Conservation (phyloP, 2,797 vertebrate species). For the Allochrocebus solatus region DNA sequence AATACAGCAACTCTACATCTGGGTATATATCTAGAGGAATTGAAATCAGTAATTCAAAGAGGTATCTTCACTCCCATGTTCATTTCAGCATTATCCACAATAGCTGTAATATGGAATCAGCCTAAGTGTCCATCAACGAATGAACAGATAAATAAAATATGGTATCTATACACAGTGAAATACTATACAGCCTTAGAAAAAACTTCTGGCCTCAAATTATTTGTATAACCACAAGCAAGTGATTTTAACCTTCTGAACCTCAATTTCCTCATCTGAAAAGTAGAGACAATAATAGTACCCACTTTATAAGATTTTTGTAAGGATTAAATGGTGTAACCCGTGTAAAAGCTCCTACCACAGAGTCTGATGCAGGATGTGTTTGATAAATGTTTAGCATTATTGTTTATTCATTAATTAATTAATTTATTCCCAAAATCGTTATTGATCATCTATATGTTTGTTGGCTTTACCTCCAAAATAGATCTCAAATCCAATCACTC, state of each 20-base stretch:
- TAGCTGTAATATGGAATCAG: neutral
- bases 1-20: neutral
- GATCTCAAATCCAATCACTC: neutral
- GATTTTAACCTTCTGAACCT: neutral
- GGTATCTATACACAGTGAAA: neutral
- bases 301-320: neutral
- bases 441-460: neutral
- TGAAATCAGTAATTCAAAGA: neutral
- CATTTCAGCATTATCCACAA: neutral
- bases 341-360: neutral
- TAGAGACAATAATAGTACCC: neutral
- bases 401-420: neutral
- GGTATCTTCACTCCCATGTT: neutral
- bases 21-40: neutral
- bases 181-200: neutral
- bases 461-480: neutral
- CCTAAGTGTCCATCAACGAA: neutral
- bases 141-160: neutral
- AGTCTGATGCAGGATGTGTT: neutral
- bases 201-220: neutral
- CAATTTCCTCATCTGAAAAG: neutral
- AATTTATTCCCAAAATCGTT: neutral
- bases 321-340: neutral
- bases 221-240: neutral
- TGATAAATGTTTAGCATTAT: neutral